Base-by-base conservation (phyloP, 2,113 vertebrate genomes). In the Ardeotis arabs region DNA sequence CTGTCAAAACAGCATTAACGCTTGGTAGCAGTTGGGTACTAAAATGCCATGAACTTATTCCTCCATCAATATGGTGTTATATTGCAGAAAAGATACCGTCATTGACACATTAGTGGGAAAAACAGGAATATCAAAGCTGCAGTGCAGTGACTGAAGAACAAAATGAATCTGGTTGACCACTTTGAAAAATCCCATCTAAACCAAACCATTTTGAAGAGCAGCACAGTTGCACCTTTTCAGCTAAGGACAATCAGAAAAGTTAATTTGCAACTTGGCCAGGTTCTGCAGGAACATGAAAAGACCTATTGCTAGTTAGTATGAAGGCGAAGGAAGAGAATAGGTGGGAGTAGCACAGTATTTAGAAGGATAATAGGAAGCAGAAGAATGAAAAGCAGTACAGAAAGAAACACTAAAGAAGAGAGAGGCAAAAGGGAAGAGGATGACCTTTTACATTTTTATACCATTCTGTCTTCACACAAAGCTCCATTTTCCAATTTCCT, bases 1-100 rank as follows among this genome's bases (percentile, higher is more conserved):
- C 84, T 93, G 92, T 93, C 92, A 92, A 95, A 96, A 93, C 50
- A 95, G 17, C 73, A 79, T 72, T 93, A 73, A 76, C 80, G 69
- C 45, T 84, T 68, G 52, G 62, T 94, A 66, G 62, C 31, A 92
- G 77, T 14, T 69, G 77, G 47, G 24, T 96, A 70, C 53, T 83
- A 67, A 92, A 93, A 82, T 91, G 70, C 49, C 31, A 22, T 69
- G 86, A 92, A 76, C 74, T 87, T 93, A 37, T 76, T 41, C 63
- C 37, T 95, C 69, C 35, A 79, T 93, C 94, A 95, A 18, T 49
- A 62, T 18, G 84, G 84, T 91, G 84, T 81, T 89, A 75, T 37
- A 60, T 82, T 89, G 76, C 80, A 93, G 86, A 88, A 86, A 87
- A 78, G 45, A 41, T 58, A 75, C 14, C 0, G 0, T 41, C 66